A percentile compares a stretch with the other conserved stretches of the same genome.
phyloP scores from a whole-genome alignment of 37 sponge, comb jelly and placozoan species.

The Theonella swinhoei region DNA sequence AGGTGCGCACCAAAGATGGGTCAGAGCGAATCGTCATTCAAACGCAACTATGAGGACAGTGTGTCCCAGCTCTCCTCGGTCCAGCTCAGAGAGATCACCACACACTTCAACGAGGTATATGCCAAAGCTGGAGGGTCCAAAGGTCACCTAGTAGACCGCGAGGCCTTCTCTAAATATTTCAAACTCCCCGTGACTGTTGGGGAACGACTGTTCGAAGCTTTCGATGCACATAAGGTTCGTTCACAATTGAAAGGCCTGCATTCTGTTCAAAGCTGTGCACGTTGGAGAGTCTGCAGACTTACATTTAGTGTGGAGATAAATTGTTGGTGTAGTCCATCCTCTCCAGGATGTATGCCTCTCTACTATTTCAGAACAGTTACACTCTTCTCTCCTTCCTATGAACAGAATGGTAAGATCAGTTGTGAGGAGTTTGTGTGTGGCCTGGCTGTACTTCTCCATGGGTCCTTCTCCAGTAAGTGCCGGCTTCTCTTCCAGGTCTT shows the following conservation, averaged over 20 bases:
- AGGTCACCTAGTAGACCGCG: constrained; percentile 74
- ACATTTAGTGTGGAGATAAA: too few species aligned
- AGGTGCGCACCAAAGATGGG: constrained; percentile 38
- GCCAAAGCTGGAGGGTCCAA: constrained; percentile 59
- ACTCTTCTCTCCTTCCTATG: too few species aligned
- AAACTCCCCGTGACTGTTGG: constrained; percentile 70
- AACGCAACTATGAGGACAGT: constrained; percentile 39
- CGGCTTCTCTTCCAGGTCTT: constrained; percentile 82
- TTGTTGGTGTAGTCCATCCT: too few species aligned
- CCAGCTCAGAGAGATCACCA: constrained; percentile 36
- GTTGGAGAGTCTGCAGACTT: too few species aligned
- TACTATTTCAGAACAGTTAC: too few species aligned
- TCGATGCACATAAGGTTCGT: constrained; percentile 80
- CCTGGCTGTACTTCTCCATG: constrained; percentile 77
- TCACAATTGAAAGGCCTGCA: neutral
- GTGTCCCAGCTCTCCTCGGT: constrained; percentile 41
- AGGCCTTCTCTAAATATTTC: constrained; percentile 74
- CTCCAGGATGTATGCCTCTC: neutral
- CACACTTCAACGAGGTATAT: constrained; percentile 56
- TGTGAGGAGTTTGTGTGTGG: constrained; percentile 93
- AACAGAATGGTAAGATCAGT: constrained; percentile 77
- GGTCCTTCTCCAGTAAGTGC: constrained; percentile 78
- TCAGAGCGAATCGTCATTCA: constrained; percentile 53
- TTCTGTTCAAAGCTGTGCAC: neutral
- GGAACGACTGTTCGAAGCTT: constrained; percentile 86